phyloP scores from a whole-genome alignment of 53 echinoderm and acorn worm genomes.

The Holothuria scabra region DNA sequence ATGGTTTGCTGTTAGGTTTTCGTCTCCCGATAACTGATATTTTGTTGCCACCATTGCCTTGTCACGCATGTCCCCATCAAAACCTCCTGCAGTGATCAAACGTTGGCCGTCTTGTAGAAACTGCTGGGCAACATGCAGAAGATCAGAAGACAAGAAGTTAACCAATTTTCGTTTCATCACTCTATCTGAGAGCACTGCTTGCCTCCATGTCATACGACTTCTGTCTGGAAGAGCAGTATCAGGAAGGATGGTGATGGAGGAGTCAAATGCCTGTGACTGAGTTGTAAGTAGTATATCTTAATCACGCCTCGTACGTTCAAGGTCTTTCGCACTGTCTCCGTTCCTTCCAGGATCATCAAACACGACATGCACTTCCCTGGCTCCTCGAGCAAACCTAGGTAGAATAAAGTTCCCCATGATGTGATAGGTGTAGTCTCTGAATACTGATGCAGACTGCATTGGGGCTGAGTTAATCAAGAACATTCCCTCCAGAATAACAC shows the following conservation, averaged over 20 bases:
- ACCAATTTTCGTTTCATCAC: not conserved
- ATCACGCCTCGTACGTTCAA: constrained; percentile 50
- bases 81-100: constrained; percentile 32
- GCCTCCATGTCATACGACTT: not conserved
- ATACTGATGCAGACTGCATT: not conserved
- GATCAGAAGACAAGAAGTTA: not conserved
- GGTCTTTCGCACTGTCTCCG: constrained; percentile 51
- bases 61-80: constrained; percentile 35
- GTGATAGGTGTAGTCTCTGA: constrained; percentile 15
- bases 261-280: not conserved
- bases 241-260: not conserved
- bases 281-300: not conserved
- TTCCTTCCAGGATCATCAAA: constrained; percentile 56
- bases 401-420: not conserved
- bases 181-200: not conserved
- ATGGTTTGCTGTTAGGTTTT: not conserved
- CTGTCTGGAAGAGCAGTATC: not conserved
- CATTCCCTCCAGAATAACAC: constrained; percentile 52
- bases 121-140: not conserved
- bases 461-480: constrained; percentile 53
- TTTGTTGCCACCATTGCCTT: constrained; percentile 13
- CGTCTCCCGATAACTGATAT: not conserved
- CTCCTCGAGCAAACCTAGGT: not conserved
- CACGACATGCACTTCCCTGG: not conserved
- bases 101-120: constrained; percentile 14